A percentile compares a stretch with the other conserved stretches of the same genome.
Evolutionary conservation across 2,113 vertebrate genomes (phyloP).

Genomic region (Heterotis niloticus): DNA sequence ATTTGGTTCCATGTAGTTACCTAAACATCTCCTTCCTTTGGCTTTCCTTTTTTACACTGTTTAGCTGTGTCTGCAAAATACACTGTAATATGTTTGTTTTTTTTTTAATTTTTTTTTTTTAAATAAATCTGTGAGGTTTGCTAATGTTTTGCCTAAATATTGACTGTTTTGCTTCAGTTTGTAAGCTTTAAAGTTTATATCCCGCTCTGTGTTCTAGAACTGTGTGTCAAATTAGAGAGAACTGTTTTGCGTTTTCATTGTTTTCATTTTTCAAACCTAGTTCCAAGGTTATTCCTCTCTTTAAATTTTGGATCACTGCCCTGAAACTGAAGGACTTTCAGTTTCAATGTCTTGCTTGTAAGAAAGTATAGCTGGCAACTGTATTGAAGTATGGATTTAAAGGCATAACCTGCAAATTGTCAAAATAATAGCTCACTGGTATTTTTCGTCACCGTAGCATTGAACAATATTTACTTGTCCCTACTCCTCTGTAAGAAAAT

Average conservation of each 20-base stretch:
- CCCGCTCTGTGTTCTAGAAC: no score
- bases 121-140: not conserved
- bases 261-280: not conserved
- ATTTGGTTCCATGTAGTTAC: not conserved
- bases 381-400: not conserved
- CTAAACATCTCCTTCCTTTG: not conserved
- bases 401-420: not conserved
- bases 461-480: not conserved
- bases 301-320: not conserved
- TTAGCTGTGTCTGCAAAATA: slow-evolving; percentile 1
- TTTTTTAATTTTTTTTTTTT: no score
- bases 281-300: not conserved
- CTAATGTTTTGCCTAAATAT: not conserved
- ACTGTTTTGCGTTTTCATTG: not conserved
- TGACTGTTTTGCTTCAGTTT: slow-evolving; percentile 9
- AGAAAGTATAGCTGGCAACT: not conserved
- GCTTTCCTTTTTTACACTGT: slow-evolving; percentile 3
- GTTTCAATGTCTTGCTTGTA: not conserved
- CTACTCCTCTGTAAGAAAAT: not conserved
- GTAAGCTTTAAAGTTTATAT: not conserved
- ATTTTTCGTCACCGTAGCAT: not conserved
- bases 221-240: no score
- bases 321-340: not conserved
- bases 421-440: not conserved
- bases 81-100: not conserved